Evolutionary conservation across 2,113 vertebrate genomes (phyloP), one percentile per base, ranked within the genome.

Genomic region (Scytalopus superciliaris): DNA sequence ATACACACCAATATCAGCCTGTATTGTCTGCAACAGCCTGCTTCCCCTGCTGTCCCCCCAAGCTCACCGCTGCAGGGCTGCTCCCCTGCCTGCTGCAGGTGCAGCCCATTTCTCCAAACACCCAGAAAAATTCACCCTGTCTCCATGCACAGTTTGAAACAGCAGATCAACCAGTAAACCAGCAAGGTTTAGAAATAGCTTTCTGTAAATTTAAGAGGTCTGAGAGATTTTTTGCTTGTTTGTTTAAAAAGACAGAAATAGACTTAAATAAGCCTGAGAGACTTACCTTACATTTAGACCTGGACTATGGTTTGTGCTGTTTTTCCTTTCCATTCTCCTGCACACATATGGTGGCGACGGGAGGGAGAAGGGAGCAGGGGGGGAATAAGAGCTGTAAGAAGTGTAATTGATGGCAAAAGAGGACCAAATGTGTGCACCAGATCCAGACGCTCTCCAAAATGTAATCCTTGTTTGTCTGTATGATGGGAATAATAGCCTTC

Each of bases 391-490:
- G 53, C 73, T 90, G 28, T 77, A 84, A 90, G 93, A 94, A 77
- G 60, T 82, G 83, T 92, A 96, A 90, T 90, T 96, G 93, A 96
- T 90, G 93, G 86, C 86, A 94, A 92, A 91, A 93, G 73, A 90
- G 83, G 80, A 89, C 53, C 93, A 94, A 95, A 96, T 93, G 79
- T 92, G 94, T 81, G 86, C 80, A 90, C 83, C 92, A 93, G 94
- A 94, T 95, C 88, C 92, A 90, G 91, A 72, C 64, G 74, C 86
- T 88, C 77, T 91, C 86, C 93, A 93, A 96, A 94, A 81, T 31
- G 77, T 95, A 94, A 89, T 91, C 84, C 89, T 89, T 91, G 91
- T 96, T 95, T 95, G 91, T 95, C 93, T 93, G 19, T 84, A 69
- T 52, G 84, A 68, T 92, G 87, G 91, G 74, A 89, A 95, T 95